Base-by-base conservation (phyloP, 2,797 vertebrate genomes). In the Sebastes jordani region DNA sequence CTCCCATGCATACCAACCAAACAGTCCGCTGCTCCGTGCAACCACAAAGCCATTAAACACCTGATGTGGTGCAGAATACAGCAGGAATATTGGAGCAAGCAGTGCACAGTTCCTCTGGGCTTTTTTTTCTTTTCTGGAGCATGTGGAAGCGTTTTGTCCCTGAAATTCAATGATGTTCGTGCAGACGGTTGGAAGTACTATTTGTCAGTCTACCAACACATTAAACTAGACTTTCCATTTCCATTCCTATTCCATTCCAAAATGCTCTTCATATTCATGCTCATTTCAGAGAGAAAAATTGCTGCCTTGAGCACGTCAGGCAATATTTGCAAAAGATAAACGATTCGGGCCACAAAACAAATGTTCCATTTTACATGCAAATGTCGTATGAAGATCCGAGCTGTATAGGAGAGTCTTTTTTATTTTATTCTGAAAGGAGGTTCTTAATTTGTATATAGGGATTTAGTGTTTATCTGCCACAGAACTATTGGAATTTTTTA, bases 201-300 rank as follows among this genome's bases (percentile, higher is more conserved):
- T 82, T 81, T 83, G 81, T 78, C 81, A 78, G 70, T 76, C 64
- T 4, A 34, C 18, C 60, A 34, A 32, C 84, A 81, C 79, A 36
- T 77, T 77, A 73, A 80, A 82, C 36, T 46, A 46, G 71, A 78
- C 69, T 83, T 87, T 81, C 64, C 62, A 88, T 85, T 84, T 82
- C 60, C 63, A 49, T 75, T 84, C 70, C 70, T 36, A 54, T 83
- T 84, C 52, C 56, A 25, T 32, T 52, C 55, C 60, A 46, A 38
- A 70, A 61, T 20, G 13, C 36, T 55, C 7, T 85, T 90, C 72
- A 86, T 86, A 76, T 85, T 76, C 66, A 83, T 73, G 65, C 71
- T 76, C 62, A 23, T 73, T 80, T 66, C 16, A 2, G n/a, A 55
- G 20, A 10, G 36, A 54, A 61, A 55, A 64, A 23, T 13, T 59